A percentile compares a stretch with the other conserved stretches of the same genome.
These are phyloP conservation scores for Thera obeliscata DNA, from an alignment of 2,888 invertebrate species.

Conservation along the genomic window DNA sequence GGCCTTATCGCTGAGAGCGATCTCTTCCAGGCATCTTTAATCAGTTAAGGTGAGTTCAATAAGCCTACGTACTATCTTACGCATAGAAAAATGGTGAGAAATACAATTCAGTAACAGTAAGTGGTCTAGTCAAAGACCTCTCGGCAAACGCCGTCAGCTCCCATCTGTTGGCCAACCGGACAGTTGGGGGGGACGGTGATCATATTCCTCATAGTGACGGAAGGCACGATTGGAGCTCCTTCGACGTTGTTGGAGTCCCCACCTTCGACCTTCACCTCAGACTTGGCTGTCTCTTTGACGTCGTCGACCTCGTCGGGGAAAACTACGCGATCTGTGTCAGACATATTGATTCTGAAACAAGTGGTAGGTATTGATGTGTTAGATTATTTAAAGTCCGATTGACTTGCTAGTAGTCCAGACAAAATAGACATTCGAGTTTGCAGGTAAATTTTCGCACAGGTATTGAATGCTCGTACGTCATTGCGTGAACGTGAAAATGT, in stretches of 20 bases:
- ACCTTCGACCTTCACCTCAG: conserved; percentile 45
- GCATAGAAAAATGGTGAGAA: background rate
- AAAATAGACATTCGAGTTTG: too few relatives aligned
- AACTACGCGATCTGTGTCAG: conserved; percentile 63
- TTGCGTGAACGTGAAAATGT: too few relatives aligned
- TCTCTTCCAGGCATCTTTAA: too few relatives aligned
- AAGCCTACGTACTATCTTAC: background rate
- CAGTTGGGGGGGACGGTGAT: conserved; percentile 60
- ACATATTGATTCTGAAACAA: conserved; percentile 57
- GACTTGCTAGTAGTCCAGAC: too few relatives aligned
- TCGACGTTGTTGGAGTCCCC: conserved; percentile 60
- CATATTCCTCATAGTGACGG: conserved; percentile 58
- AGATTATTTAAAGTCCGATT: too few relatives aligned
- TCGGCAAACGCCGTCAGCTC: conserved; percentile 60
- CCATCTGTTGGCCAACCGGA: conserved; percentile 55
- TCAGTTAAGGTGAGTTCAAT: background rate
- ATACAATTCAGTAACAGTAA: background rate
- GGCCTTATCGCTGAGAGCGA: too few relatives aligned
- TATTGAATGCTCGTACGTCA: too few relatives aligned
- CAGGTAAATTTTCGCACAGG: too few relatives aligned
- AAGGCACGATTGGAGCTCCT: conserved; percentile 40
- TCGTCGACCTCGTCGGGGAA: conserved; percentile 69
- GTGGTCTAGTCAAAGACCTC: conserved; percentile 51
- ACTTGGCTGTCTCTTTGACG: conserved; percentile 46
- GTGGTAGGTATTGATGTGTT: background rate